Percentiles rank a stretch among this genome's conserved stretches.
phyloP scores from a whole-genome alignment of 2,113 vertebrate species.

The Oreochromis tanganicae region DNA sequence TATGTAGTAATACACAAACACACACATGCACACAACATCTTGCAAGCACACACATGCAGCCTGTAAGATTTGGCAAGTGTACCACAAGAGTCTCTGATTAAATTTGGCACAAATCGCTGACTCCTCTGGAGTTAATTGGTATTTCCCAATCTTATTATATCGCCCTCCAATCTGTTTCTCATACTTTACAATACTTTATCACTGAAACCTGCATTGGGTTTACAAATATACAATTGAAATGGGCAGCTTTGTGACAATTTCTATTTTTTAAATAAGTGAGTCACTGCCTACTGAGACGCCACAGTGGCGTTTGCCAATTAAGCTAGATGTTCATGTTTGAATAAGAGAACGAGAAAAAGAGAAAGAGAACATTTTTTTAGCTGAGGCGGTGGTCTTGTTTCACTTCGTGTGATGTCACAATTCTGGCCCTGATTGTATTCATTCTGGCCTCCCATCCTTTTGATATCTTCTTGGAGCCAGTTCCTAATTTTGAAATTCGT shows the following conservation, averaged over 20 bases:
- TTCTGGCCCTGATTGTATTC: background rate
- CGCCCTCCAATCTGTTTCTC: slow-evolving; percentile 24
- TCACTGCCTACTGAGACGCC: background rate
- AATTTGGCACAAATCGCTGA: slow-evolving; percentile 18
- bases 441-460: background rate
- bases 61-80: background rate
- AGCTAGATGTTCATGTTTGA: slow-evolving; percentile 48
- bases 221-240: slow-evolving; percentile 34
- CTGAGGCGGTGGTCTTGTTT: background rate
- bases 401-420: background rate
- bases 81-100: background rate
- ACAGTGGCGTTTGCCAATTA: slow-evolving; percentile 9
- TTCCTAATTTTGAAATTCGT: background rate
- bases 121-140: slow-evolving; percentile 26
- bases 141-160: slow-evolving; percentile 41
- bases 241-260: background rate
- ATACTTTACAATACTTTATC: background rate
- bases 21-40: background rate
- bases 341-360: background rate
- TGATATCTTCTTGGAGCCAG: background rate
- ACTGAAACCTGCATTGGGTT: slow-evolving; percentile 9
- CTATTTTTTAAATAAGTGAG: background rate
- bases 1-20: background rate
- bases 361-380: background rate
- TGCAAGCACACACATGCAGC: background rate